phyloP scores from a whole-genome alignment of 2,888 invertebrate genomes.

The Nomada ruficornis region DNA sequence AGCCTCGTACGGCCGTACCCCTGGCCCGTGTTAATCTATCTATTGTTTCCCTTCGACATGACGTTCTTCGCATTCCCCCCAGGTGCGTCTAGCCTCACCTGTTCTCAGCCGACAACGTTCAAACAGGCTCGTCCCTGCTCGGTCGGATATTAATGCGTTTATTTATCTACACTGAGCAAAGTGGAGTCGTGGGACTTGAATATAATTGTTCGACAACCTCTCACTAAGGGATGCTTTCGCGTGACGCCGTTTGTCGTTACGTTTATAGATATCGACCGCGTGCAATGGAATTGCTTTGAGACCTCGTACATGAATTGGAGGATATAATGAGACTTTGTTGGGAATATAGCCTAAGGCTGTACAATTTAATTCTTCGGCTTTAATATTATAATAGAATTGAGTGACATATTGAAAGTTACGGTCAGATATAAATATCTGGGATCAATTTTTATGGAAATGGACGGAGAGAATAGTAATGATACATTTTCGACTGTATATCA shows the following conservation, averaged over 20 bases:
- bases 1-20: slow-evolving; percentile 36
- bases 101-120: slow-evolving; percentile 42
- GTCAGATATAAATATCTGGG: too few relatives aligned
- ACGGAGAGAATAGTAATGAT: too few relatives aligned
- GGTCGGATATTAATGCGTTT: slow-evolving; percentile 21
- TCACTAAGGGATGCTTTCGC: slow-evolving; percentile 56
- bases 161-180: slow-evolving; percentile 48
- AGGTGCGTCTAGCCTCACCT: slow-evolving; percentile 20
- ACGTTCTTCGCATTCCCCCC: slow-evolving; percentile 31
- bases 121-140: slow-evolving; percentile 1
- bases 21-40: slow-evolving; percentile 48
- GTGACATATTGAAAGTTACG: too few relatives aligned
- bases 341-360: neutral
- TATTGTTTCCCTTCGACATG: slow-evolving; percentile 40
- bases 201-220: slow-evolving; percentile 60
- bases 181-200: slow-evolving; percentile 40
- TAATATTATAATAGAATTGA: too few relatives aligned
- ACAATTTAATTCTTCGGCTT: too few relatives aligned
- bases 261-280: neutral
- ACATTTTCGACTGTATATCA: too few relatives aligned
- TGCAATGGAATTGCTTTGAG: neutral
- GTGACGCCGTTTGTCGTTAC: slow-evolving; percentile 23
- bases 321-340: neutral
- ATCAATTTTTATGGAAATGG: too few relatives aligned
- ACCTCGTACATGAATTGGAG: too few relatives aligned